Percentiles rank a stretch among this genome's conserved stretches.
Conservation (phyloP, 2,888 invertebrate genomes). For the Tachina fera region DNA sequence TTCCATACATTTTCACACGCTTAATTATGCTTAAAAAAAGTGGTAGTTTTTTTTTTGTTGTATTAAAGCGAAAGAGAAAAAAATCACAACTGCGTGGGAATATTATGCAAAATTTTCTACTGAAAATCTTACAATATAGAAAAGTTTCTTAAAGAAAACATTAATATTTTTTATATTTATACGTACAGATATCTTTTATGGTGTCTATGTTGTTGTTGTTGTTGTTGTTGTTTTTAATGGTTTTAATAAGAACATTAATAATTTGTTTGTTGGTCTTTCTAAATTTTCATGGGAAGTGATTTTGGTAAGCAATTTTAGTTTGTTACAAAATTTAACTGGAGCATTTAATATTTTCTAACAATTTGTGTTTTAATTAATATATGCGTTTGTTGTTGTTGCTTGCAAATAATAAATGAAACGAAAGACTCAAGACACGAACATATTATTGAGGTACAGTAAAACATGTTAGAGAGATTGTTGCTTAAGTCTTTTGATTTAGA, state of each 20-base stretch:
- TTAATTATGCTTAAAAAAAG: slow-evolving; percentile 72
- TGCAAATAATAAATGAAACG: not conserved
- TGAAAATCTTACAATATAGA: slow-evolving; percentile 31
- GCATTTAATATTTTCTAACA: slow-evolving; percentile 51
- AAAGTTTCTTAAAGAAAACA: slow-evolving; percentile 48
- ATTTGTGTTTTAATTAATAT: slow-evolving; percentile 46
- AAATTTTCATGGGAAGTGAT: slow-evolving; percentile 64
- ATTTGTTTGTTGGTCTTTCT: slow-evolving; percentile 59
- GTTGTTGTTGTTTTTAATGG: slow-evolving; percentile 23
- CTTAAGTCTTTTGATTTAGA: slow-evolving; percentile 1
- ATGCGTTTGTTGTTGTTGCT: not conserved
- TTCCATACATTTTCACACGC: slow-evolving; percentile 77
- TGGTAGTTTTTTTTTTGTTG: slow-evolving; percentile 41
- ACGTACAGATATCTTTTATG: slow-evolving; percentile 22
- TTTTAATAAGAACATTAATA: slow-evolving; percentile 58
- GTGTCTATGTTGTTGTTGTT: slow-evolving; percentile 5
- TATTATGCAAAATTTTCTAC: slow-evolving; percentile 73
- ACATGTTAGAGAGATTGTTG: not conserved
- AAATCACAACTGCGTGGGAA: slow-evolving; percentile 81
- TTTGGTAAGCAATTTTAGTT: slow-evolving; percentile 48
- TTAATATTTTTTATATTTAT: slow-evolving; percentile 11
- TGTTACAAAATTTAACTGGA: slow-evolving; percentile 45
- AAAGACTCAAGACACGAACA: slow-evolving; percentile 35
- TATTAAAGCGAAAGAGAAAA: slow-evolving; percentile 43
- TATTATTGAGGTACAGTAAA: too few species aligned